A percentile compares a stretch with the other conserved stretches of the same genome.
phyloP scores from a whole-genome alignment of 2,113 vertebrate genomes.

The Raja brachyura region DNA sequence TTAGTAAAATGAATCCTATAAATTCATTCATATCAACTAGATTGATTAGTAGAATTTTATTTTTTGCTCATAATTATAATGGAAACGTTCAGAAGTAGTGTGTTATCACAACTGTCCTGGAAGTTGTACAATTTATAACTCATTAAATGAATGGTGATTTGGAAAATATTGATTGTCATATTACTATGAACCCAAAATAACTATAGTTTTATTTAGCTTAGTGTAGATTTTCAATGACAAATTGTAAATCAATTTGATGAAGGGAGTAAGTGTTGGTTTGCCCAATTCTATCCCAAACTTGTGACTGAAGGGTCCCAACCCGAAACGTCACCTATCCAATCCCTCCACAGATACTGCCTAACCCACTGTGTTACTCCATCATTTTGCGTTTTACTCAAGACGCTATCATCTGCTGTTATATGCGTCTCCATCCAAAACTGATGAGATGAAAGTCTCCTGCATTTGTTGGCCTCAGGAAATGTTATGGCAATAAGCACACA shows the following conservation, averaged over 20 bases:
- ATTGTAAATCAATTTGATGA: background rate
- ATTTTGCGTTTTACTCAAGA: too few species aligned
- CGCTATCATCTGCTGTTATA: too few species aligned
- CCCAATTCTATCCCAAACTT: background rate
- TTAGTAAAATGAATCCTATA: background rate
- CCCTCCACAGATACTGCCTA: too few species aligned
- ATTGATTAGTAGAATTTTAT: background rate
- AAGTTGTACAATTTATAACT: background rate
- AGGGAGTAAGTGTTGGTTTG: background rate
- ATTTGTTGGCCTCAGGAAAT: background rate
- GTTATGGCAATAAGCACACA: background rate
- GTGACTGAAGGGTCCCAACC: too few species aligned
- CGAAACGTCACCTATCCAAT: too few species aligned
- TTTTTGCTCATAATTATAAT: background rate
- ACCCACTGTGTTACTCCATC: too few species aligned
- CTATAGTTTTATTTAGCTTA: background rate
- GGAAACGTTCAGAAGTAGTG: background rate
- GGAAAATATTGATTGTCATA: background rate
- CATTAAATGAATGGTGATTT: background rate
- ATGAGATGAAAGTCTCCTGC: background rate
- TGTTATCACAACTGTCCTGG: background rate
- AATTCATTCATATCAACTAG: background rate
- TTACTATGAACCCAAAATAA: background rate
- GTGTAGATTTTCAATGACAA: background rate
- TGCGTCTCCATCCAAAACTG: background rate